These are phyloP conservation scores for Esox lucius DNA, from an alignment of 2,797 vertebrate genomes.

Conservation along the genomic window DNA sequence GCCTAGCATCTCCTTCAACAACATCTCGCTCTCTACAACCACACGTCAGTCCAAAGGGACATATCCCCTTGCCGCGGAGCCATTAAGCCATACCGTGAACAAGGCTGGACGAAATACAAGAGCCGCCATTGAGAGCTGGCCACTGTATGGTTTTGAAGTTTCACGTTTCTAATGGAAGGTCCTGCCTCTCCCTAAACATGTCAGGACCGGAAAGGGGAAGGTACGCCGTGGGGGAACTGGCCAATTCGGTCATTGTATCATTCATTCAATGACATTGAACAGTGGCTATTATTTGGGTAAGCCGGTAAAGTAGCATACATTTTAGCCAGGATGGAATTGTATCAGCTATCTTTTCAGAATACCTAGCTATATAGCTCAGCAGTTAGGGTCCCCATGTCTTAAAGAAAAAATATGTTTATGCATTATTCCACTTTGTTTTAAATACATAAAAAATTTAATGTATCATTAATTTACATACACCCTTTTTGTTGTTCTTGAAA, in stretches of 20 bases:
- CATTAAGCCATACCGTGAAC: slow-evolving; percentile 11
- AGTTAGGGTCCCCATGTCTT: neutral
- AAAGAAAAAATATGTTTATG: no score
- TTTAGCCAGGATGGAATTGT: neutral
- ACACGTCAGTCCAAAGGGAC: slow-evolving; percentile 3
- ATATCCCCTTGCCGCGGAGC: neutral
- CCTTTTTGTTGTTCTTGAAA: no score
- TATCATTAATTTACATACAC: no score
- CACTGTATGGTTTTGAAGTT: neutral
- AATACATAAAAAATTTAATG: no score
- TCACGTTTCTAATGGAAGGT: slow-evolving; percentile 7
- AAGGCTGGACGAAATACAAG: neutral
- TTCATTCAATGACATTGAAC: neutral
- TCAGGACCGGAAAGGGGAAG: neutral
- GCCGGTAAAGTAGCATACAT: neutral
- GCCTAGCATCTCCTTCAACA: slow-evolving; percentile 12
- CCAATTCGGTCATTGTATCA: neutral
- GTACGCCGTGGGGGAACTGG: neutral
- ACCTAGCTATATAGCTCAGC: neutral
- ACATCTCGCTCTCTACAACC: slow-evolving; percentile 2
- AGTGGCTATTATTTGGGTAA: neutral
- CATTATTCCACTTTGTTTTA: no score
- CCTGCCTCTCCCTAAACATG: neutral
- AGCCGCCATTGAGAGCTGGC: neutral
- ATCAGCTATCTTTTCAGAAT: neutral